A percentile compares a stretch with the other conserved stretches of the same genome.
These are phyloP conservation scores for Taeniopygia guttata DNA, from an alignment of 2,797 vertebrate species.

Conservation along the genomic window DNA sequence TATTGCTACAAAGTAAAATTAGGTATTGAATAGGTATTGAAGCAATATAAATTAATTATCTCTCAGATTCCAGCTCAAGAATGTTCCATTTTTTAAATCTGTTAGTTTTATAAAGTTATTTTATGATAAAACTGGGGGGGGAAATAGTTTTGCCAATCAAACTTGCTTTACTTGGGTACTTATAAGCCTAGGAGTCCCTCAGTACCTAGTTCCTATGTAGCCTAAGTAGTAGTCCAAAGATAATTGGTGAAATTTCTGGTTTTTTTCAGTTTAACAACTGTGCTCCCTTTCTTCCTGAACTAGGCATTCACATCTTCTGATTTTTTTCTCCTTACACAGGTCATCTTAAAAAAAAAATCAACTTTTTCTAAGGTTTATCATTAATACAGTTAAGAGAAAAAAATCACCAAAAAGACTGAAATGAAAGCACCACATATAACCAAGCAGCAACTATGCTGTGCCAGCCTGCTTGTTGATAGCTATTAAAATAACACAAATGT, in stretches of 20 bases:
- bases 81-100: not conserved
- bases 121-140: not conserved
- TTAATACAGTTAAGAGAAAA: not conserved
- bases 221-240: not conserved
- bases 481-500: not conserved
- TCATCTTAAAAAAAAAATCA: not conserved
- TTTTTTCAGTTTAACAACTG: not conserved
- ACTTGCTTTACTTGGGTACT: not conserved
- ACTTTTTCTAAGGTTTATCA: not conserved
- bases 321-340: not conserved
- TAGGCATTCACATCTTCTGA: not conserved
- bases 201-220: not conserved
- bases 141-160: not conserved
- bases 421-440: not conserved
- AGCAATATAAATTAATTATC: not conserved
- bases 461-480: not conserved
- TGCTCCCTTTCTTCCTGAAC: not conserved
- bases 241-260: not conserved
- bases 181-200: not conserved
- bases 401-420: not conserved
- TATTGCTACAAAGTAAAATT: not conserved
- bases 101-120: not conserved
- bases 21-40: accelerated
- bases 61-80: not conserved
- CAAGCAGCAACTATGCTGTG: not conserved